Base-by-base conservation (phyloP, 1,140 invertebrate species). In the Magallana gigas region DNA sequence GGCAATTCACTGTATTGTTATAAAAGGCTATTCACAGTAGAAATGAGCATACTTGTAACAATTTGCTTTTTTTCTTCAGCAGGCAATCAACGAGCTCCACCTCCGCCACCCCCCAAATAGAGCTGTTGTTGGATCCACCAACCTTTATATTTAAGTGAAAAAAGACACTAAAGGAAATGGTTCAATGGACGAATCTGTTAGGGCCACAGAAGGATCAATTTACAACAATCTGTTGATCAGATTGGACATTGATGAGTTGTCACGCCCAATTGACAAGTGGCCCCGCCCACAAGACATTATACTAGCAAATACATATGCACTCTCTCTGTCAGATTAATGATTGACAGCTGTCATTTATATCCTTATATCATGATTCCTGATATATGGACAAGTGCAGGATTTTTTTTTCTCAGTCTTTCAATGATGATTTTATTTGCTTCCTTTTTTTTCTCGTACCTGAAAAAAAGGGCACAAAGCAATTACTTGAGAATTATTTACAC, bases 331-430 rank as follows among this genome's bases (percentile, higher is more conserved):
- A 29, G 6, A 29, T 12, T 11, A 9, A 23, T 36, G 68, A 76
- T 23, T 29, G 23, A 36, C 68, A 76, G 68, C 12, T 36, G 23
- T 12, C 36, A 76, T 36, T 36, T 76, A 18, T 48, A 48, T 76
- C 68, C 36, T 76, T 76, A 29, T 76, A 76, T 76, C 68, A 76
- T 12, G 14, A 36, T 76, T 76, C 68, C 68, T 76, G 68, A 76
- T 11, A 12, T 76, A 76, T 36, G 68, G 68, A 76, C 23, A 36
- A 76, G 23, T 29, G 12, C 68, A 76, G 68, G 68, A 76, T 8
- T 76, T 76, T 62, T 71, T 62, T 62, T 76, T 76, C 68, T 76
- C 68, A 76, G 68, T 76, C 68, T 76, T 76, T 76, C 68, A 76
- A 12, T 36, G 23, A 12, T 48, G 36, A 48, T 76, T 76, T 76